Evolutionary conservation across 1,140 invertebrate species (phyloP).

Genomic region (Drosophila saltans): DNA sequence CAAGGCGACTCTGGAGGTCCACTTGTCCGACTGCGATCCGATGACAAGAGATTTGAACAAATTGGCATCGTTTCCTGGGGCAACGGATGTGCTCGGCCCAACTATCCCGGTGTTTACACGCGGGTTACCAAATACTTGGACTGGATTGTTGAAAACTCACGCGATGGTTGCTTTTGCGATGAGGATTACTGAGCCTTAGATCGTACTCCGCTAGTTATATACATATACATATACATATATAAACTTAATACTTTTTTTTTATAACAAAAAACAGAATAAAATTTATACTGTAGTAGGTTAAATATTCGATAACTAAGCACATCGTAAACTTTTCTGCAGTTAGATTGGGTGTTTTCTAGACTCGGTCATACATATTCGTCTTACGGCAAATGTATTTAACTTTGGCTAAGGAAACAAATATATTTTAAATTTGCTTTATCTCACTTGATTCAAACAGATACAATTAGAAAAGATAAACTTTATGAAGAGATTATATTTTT

Average conservation of each 20-base stretch:
- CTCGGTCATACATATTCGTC: background rate
- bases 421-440: too few relatives aligned
- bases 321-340: background rate
- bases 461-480: background rate
- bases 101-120: slow-evolving; percentile 92
- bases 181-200: slow-evolving; percentile 83
- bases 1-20: slow-evolving; percentile 97
- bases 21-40: slow-evolving; percentile 88
- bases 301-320: background rate
- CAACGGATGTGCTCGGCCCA: slow-evolving; percentile 88
- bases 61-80: slow-evolving; percentile 89
- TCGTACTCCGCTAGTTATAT: slow-evolving; percentile 46
- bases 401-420: background rate
- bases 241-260: slow-evolving; percentile 37
- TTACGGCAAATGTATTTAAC: background rate
- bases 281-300: slow-evolving; percentile 57
- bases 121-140: slow-evolving; percentile 89
- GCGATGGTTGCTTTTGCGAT: slow-evolving; percentile 88
- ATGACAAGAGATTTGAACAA: slow-evolving; percentile 90
- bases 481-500: too few relatives aligned
- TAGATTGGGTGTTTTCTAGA: too few relatives aligned
- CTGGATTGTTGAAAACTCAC: slow-evolving; percentile 90
- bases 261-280: slow-evolving; percentile 61
- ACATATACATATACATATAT: slow-evolving; percentile 41
- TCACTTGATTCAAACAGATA: background rate